Evolutionary conservation across 2,888 invertebrate genomes (phyloP), one percentile per base, ranked within the genome.

Genomic region (Loripinus fragilis): DNA sequence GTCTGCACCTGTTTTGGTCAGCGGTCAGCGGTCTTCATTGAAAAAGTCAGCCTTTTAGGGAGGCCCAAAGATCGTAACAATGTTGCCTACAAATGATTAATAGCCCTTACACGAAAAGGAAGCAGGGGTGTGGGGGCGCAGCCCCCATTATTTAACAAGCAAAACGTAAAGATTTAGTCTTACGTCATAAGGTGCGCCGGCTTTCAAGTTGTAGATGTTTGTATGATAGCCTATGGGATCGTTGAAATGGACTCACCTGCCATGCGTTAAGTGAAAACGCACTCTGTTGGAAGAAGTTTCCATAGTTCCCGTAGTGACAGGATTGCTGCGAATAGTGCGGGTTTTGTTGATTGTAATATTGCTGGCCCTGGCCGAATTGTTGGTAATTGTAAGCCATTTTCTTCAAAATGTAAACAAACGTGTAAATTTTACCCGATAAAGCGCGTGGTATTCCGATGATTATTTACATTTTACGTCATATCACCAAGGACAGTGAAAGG

Each of bases 201-300:
- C n/a, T n/a, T n/a, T n/a, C n/a, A n/a, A n/a, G n/a, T n/a, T n/a
- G n/a, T n/a, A n/a, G n/a, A n/a, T n/a, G n/a, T n/a, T n/a, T n/a
- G n/a, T n/a, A n/a, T n/a, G n/a, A n/a, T n/a, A n/a, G n/a, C n/a
- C n/a, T n/a, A n/a, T 38, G 12, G 5, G 38, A 38, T 38, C 38
- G 38, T 5, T 12, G 38, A 12, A 38, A 8, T 12, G 38, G 38
- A 45, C 45, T 48, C 76, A 90, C 90, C 89, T 90, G 88, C 88
- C 88, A 90, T 15, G 89, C 89, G 66, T 88, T 85, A 60, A 83
- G 81, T 20, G 81, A 71, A 73, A 90, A 90, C 7, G 88, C 89
- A 76, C 82, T 89, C 17, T 89, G 75, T 60, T 85, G 83, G 69
- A 77, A 89, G 66, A 81, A 85, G 33, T 81, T 76, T 2, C 89